Base-by-base conservation (phyloP, 2,797 vertebrate species). In the Tiaroga cobitis region DNA sequence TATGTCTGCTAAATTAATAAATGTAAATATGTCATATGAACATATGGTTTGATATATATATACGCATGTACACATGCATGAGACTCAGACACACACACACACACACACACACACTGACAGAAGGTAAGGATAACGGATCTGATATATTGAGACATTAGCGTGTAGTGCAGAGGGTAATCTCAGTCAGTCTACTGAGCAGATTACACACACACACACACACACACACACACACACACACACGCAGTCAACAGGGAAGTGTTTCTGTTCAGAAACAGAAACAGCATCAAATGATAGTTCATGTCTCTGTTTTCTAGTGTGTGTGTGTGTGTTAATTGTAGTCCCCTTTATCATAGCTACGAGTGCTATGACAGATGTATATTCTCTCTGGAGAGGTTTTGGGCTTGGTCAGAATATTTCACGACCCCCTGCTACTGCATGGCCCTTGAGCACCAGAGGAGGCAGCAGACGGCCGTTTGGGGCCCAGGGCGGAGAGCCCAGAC, bases 391-490 rank as follows among this genome's bases (percentile, higher is more conserved):
- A 56, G 56, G 56, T 21, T 63, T 63, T 43, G 15, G 8, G 54
- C 16, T 61, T 29, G 76, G 37, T 79, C 76, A 80, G 49, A 80
- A 67, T 49, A 65, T 54, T 83, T 76, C 73, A 76, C 16, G 41
- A 37, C 26, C 54, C 83, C 70, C 46, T 26, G 73, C 51, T 67
- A 79, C 34, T n/a, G 68, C 32, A 19, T n/a, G 26, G 32, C 56
- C 68, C 63, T 59, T 81, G 46, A 56, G 21, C 72, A 65, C 56
- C 74, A 74, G 68, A 68, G 81, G 43, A 86, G 79, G 68, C 46
- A 88, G 81, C 90, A 91, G 89, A 90, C 88, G 89, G 88, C 59
- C 13, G 19, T 24, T 72, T 59, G 18, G 70, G 78, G 63, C 82
- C 86, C 80, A 63, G 85, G 74, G 83, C 75, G 69, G 69, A 73